Evolutionary conservation across 2,797 vertebrate species (phyloP).

Genomic region (Crocidura indochinensis): DNA sequence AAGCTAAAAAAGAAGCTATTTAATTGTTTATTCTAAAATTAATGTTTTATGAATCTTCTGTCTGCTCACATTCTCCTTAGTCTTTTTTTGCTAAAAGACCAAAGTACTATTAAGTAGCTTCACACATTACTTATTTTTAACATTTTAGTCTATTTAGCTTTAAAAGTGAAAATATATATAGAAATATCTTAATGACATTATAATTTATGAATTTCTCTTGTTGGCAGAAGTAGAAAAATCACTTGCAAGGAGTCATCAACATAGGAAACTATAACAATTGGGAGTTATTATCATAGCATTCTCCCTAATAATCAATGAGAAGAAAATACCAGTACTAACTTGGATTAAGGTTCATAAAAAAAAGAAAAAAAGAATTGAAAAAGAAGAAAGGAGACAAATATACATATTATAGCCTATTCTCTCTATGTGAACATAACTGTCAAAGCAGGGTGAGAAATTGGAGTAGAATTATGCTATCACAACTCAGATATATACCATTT

Average conservation of each 20-base stretch:
- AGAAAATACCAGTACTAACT: background rate
- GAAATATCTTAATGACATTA: background rate
- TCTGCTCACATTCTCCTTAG: background rate
- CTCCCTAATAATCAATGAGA: background rate
- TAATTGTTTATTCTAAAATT: slow-evolving; percentile 64
- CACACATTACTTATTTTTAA: background rate
- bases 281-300: background rate
- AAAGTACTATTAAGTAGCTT: background rate
- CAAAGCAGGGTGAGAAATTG: background rate
- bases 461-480: background rate
- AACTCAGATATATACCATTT: background rate
- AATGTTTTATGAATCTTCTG: slow-evolving; percentile 55
- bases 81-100: background rate
- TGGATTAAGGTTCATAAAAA: background rate
- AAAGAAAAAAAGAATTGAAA: background rate
- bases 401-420: too few relatives aligned
- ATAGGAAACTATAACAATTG: background rate
- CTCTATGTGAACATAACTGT: slow-evolving; percentile 3
- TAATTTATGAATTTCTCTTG: background rate
- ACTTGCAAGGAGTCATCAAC: slow-evolving; percentile 28
- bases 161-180: background rate
- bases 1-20: slow-evolving; percentile 78
- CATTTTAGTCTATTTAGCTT: background rate
- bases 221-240: background rate
- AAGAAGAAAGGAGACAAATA: background rate